Percentiles rank a stretch among this genome's conserved stretches.
phyloP scores from a whole-genome alignment of 2,888 invertebrate genomes.

The Spialia ferax region DNA sequence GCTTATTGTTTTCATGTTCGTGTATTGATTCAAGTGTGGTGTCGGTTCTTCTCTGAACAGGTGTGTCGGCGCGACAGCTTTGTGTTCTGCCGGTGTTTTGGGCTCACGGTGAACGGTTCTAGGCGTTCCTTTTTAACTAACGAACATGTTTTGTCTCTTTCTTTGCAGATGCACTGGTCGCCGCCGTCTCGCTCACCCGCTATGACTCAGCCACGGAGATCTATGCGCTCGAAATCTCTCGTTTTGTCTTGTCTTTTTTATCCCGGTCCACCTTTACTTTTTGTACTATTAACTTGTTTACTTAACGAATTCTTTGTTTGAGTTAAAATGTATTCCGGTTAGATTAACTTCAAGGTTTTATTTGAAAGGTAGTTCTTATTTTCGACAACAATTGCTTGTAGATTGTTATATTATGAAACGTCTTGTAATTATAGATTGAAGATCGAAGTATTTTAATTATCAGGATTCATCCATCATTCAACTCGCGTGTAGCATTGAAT shows the following conservation, averaged over 20 bases:
- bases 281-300: conserved; percentile 38
- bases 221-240: conserved; percentile 37
- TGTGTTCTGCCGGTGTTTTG: conserved; percentile 64
- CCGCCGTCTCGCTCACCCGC: conserved; percentile 60
- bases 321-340: conserved; percentile 26
- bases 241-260: conserved; percentile 28
- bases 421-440: neutral
- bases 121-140: conserved; percentile 64
- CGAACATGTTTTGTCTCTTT: conserved; percentile 75
- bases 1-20: conserved; percentile 59
- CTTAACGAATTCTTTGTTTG: conserved; percentile 29
- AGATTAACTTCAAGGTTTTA: conserved; percentile 29
- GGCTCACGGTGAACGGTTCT: conserved; percentile 69
- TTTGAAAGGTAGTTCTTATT: conserved; percentile 15
- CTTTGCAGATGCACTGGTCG: conserved; percentile 75
- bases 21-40: conserved; percentile 70
- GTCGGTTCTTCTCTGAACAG: conserved; percentile 68
- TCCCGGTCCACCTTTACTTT: conserved; percentile 39
- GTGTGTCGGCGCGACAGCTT: conserved; percentile 64
- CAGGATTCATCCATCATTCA: neutral
- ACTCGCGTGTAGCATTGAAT: neutral
- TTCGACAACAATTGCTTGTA: conserved; percentile 11
- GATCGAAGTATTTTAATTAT: neutral
- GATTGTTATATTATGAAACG: neutral
- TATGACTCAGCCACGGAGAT: conserved; percentile 38